Conservation (phyloP, 2,113 vertebrate genomes). For the Erinaceus europaeus region DNA sequence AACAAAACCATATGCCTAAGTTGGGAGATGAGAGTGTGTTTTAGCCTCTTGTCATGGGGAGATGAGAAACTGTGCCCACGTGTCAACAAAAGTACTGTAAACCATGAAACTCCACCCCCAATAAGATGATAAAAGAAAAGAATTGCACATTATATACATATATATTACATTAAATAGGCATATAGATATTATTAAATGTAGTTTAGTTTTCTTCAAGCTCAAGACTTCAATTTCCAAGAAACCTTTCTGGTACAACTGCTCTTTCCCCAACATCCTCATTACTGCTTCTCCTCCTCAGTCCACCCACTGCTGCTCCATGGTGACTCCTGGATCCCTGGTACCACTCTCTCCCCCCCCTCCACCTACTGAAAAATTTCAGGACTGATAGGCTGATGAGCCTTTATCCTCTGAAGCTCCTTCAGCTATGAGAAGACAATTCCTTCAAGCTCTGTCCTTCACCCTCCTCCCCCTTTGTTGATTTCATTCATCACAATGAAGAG, state of each 20-base stretch:
- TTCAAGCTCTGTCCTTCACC: neutral
- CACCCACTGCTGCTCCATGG: fast-evolving
- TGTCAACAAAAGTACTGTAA: too few species aligned
- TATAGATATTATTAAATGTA: neutral
- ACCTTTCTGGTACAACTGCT: neutral
- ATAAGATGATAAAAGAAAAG: too few species aligned
- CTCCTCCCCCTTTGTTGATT: neutral
- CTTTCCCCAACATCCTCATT: neutral
- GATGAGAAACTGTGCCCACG: too few species aligned
- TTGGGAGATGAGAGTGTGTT: too few species aligned
- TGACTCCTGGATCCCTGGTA: neutral
- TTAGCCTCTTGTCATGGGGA: too few species aligned
- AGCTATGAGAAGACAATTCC: fast-evolving
- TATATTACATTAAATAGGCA: too few species aligned
- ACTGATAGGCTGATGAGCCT: too few species aligned
- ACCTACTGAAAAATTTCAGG: neutral
- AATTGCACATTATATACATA: too few species aligned
- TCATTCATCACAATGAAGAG: neutral
- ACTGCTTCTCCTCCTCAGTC: neutral
- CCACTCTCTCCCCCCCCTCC: neutral
- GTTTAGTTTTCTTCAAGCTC: neutral
- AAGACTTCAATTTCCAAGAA: neutral
- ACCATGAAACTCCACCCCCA: too few species aligned
- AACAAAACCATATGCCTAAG: too few species aligned
- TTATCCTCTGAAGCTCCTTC: too few species aligned